These are phyloP conservation scores for Calonectris borealis DNA, from an alignment of 2,113 vertebrate genomes.

Conservation along the genomic window DNA sequence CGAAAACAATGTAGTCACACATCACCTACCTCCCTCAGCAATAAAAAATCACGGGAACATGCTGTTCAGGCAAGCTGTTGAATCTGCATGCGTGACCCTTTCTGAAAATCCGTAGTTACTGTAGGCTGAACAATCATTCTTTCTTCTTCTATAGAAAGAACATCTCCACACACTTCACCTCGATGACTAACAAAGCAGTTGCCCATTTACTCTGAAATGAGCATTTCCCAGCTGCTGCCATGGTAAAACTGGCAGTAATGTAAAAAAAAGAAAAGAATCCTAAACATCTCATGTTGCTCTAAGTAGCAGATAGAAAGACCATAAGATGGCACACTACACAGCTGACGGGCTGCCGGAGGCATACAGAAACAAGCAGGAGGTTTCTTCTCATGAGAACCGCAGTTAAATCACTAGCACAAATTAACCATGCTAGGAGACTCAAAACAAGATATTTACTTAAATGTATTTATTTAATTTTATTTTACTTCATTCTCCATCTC, in stretches of 20 bases:
- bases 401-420: neutral
- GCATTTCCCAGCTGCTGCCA: neutral
- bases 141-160: neutral
- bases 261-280: neutral
- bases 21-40: neutral
- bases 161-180: neutral
- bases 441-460: neutral
- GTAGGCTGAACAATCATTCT: neutral
- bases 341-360: neutral
- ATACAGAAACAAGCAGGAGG: neutral
- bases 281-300: neutral
- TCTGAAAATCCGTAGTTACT: neutral
- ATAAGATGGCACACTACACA: neutral
- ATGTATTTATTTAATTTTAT: neutral
- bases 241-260: neutral
- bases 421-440: neutral
- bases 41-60: neutral
- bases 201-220: neutral
- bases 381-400: neutral
- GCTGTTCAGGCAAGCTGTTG: neutral
- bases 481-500: neutral
- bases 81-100: neutral
- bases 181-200: neutral
- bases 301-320: neutral
- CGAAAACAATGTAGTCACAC: neutral